Evolutionary conservation across 2,113 vertebrate species (phyloP).

Genomic region (Aythya baeri): DNA sequence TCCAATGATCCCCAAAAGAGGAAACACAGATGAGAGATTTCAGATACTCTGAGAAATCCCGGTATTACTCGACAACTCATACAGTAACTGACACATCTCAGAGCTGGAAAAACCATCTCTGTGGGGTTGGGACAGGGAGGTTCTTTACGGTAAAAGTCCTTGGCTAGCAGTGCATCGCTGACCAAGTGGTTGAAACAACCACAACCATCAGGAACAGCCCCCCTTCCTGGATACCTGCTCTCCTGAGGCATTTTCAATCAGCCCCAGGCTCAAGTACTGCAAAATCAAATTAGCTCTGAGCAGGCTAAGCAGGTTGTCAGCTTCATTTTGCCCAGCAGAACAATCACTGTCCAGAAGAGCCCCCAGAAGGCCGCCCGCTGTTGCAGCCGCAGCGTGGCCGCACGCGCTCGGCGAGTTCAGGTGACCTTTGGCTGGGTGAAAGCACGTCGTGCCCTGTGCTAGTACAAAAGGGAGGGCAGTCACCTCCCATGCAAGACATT

Average conservation of each 20-base stretch:
- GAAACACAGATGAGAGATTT: constrained; percentile 29
- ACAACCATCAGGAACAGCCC: neutral
- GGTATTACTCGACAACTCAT: constrained; percentile 18
- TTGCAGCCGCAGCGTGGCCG: neutral
- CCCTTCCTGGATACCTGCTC: neutral
- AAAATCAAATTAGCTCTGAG: neutral
- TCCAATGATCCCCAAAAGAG: constrained; percentile 8
- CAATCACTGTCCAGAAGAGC: neutral
- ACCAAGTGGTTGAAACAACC: neutral
- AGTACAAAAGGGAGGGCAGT: neutral
- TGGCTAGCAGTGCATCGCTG: neutral
- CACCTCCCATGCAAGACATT: neutral
- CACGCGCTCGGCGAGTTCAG: neutral
- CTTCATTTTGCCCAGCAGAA: neutral
- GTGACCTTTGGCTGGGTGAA: neutral
- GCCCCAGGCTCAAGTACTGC: neutral
- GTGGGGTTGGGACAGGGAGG: neutral
- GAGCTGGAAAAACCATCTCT: neutral
- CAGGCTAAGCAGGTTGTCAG: neutral
- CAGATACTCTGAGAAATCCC: constrained; percentile 1
- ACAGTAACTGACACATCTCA: neutral
- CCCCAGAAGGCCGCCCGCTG: neutral
- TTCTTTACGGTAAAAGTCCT: neutral
- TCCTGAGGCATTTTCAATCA: neutral
- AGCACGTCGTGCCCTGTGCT: neutral